phyloP scores from a whole-genome alignment of 2,888 invertebrate genomes.

The Incurvaria masculella region DNA sequence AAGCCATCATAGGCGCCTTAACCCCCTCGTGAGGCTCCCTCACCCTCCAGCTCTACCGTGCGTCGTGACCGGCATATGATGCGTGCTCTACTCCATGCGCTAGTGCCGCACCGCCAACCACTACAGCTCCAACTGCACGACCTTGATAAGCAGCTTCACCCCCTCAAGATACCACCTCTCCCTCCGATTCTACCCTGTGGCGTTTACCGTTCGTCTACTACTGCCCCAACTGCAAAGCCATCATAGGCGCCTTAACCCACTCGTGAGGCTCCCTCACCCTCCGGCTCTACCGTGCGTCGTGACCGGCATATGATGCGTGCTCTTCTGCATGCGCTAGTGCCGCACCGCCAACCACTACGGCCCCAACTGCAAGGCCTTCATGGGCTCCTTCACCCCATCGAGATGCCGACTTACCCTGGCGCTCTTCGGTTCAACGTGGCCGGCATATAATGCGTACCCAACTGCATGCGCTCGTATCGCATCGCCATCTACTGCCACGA shows the following conservation, averaged over 20 bases:
- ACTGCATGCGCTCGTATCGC: slow-evolving; percentile 52
- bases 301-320: slow-evolving; percentile 45
- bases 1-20: slow-evolving; percentile 41
- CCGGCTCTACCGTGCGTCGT: no score
- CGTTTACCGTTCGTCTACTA: no score
- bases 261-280: slow-evolving; percentile 26
- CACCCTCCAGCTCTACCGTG: no score
- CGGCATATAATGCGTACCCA: slow-evolving; percentile 47
- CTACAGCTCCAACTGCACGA: slow-evolving; percentile 48
- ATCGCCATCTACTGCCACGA: slow-evolving; percentile 53
- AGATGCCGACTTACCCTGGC: slow-evolving; percentile 22
- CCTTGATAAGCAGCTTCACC: no score
- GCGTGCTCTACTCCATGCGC: slow-evolving; percentile 48
- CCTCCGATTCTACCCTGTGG: no score
- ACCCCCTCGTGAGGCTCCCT: slow-evolving; percentile 31
- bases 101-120: slow-evolving; percentile 55
- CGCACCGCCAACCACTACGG: slow-evolving; percentile 56
- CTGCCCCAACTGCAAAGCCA: slow-evolving; percentile 46
- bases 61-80: slow-evolving; percentile 48
- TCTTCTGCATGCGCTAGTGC: slow-evolving; percentile 50
- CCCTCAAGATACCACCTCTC: no score
- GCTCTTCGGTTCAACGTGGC: no score
- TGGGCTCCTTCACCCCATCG: slow-evolving; percentile 40
- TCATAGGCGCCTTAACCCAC: slow-evolving; percentile 38
- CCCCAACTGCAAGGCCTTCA: slow-evolving; percentile 42